Evolutionary conservation across 2,797 vertebrate genomes (phyloP).

Genomic region (Sebastes jordani): DNA sequence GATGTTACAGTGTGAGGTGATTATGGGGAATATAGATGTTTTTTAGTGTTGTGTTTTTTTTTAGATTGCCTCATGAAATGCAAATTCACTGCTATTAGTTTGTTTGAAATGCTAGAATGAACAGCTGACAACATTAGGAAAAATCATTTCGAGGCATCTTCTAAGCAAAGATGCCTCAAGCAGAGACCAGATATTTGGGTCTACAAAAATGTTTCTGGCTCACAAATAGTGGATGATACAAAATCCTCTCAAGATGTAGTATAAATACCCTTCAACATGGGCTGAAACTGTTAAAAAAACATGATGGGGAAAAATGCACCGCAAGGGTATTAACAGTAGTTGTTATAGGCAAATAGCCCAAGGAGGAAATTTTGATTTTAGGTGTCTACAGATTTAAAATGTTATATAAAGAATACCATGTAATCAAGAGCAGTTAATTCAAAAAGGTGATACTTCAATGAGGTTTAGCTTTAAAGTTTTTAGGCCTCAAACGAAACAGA

Average conservation of each 20-base stretch:
- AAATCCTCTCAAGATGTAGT: not conserved
- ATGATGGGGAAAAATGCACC: not conserved
- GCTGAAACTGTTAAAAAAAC: not conserved
- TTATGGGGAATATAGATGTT: not conserved
- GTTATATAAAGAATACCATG: not conserved
- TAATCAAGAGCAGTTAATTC: not conserved
- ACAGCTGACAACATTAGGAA: not conserved
- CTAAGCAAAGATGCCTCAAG: not conserved
- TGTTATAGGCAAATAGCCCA: not conserved
- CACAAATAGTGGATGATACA: not conserved
- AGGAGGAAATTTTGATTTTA: not conserved
- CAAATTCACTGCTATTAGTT: not conserved
- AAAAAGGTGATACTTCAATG: not conserved
- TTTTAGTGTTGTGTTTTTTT: not conserved
- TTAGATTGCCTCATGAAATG: not conserved
- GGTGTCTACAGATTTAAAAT: not conserved
- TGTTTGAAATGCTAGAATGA: not conserved
- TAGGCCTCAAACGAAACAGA: not conserved
- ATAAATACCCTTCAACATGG: not conserved
- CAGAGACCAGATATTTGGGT: not conserved
- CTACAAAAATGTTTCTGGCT: slow-evolving; percentile 8
- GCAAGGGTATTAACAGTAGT: not conserved
- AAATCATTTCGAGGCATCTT: not conserved
- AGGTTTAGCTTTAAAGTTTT: not conserved
- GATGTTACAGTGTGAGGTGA: not conserved